Evolutionary conservation across 2,113 vertebrate genomes (phyloP).

Genomic region (Oxyruncus cristatus): DNA sequence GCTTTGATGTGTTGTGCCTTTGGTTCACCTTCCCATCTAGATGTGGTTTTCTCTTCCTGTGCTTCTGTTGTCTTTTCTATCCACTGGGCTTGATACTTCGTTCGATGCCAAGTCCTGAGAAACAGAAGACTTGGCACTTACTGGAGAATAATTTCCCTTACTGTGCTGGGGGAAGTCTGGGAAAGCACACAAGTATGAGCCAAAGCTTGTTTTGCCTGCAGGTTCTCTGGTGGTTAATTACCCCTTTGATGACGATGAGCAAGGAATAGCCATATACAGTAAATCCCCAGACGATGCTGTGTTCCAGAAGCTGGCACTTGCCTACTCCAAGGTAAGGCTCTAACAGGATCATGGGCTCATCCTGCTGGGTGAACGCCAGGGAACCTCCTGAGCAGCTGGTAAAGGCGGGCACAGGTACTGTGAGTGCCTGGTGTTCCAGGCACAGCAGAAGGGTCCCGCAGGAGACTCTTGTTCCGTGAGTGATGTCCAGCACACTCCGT

Average conservation of each 20-base stretch:
- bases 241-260: constrained; percentile 88
- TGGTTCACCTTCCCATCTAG: neutral
- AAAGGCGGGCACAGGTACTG: neutral
- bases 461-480: neutral
- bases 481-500: neutral
- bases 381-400: neutral
- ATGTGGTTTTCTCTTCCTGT: neutral
- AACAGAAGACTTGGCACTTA: neutral
- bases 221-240: constrained; percentile 98
- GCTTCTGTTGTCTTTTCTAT: neutral
- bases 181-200: neutral
- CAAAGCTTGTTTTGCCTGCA: constrained; percentile 55
- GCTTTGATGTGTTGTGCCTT: neutral
- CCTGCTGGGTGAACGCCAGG: neutral
- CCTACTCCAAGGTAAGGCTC: constrained; percentile 88
- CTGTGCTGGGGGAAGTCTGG: neutral
- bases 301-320: constrained; percentile 86
- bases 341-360: neutral
- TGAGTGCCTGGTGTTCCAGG: neutral
- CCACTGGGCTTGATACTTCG: neutral
- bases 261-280: constrained; percentile 81
- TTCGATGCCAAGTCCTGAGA: neutral
- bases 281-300: constrained; percentile 88
- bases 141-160: neutral
- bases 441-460: neutral